Conservation (phyloP, 2,797 vertebrate species). For the Scleropages formosus region DNA sequence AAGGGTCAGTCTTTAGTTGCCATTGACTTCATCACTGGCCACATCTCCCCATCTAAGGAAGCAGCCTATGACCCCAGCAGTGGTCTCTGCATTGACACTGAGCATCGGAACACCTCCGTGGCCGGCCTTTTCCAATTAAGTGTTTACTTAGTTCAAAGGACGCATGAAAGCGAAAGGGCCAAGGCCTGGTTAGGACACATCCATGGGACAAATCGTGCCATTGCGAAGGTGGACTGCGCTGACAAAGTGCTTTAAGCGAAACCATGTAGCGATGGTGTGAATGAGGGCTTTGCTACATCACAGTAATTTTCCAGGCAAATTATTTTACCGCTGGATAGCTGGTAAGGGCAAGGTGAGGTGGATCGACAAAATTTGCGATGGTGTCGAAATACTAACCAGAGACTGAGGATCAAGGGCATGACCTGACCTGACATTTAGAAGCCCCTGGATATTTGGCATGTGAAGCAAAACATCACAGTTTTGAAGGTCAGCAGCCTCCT, state of each 20-base stretch:
- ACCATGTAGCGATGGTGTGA: too few species aligned
- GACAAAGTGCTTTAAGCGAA: background rate
- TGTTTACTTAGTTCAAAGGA: constrained; percentile 57
- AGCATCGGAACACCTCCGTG: constrained; percentile 59
- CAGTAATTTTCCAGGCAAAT: background rate
- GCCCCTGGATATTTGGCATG: background rate
- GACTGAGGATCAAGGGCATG: background rate
- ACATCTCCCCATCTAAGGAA: constrained; percentile 37
- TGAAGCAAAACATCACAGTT: background rate
- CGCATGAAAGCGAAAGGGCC: constrained; percentile 53
- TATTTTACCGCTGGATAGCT: background rate
- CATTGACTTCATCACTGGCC: constrained; percentile 60
- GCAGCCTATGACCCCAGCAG: constrained; percentile 45
- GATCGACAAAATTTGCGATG: background rate
- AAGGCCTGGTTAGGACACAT: constrained; percentile 44
- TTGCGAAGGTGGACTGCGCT: too few species aligned
- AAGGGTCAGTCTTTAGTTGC: constrained; percentile 49
- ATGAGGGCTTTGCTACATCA: background rate
- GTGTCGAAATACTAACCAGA: background rate
- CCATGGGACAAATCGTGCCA: background rate
- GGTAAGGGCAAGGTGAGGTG: background rate
- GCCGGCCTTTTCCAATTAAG: constrained; percentile 62
- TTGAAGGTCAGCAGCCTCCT: constrained; percentile 22
- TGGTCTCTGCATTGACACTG: constrained; percentile 72
- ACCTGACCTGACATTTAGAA: constrained; percentile 43